These are phyloP conservation scores for Acrocera orbiculus DNA, from an alignment of 2,888 invertebrate species.

Conservation along the genomic window DNA sequence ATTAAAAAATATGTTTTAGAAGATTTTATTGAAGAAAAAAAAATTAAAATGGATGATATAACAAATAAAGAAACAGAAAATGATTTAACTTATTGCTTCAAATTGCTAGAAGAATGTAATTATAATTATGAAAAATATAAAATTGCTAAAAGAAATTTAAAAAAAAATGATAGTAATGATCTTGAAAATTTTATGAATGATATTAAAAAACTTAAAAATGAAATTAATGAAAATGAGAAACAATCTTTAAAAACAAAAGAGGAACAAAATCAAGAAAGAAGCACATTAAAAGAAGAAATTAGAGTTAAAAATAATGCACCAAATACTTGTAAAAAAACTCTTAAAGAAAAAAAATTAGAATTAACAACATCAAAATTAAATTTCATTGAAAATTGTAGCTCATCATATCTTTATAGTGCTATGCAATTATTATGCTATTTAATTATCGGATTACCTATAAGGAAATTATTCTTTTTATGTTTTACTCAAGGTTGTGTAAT, in stretches of 20 bases:
- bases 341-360: conserved; percentile 14
- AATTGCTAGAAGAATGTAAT: conserved; percentile 22
- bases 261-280: conserved; percentile 19
- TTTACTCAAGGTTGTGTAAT: conserved; percentile 37
- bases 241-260: no score
- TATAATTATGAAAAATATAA: conserved; percentile 28
- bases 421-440: conserved; percentile 50
- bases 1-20: conserved; percentile 38
- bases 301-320: conserved; percentile 8
- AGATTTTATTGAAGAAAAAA: conserved; percentile 32
- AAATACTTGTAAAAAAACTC: conserved; percentile 16
- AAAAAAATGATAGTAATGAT: conserved; percentile 19
- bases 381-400: conserved; percentile 3
- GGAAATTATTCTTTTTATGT: conserved; percentile 27
- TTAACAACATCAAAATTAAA: conserved; percentile 9
- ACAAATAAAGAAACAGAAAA: conserved; percentile 25
- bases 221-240: conserved; percentile 18
- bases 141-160: conserved; percentile 19
- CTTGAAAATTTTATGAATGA: conserved; percentile 26
- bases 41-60: conserved; percentile 26
- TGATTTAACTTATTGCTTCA: conserved; percentile 21
- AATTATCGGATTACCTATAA: conserved; percentile 22
- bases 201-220: conserved; percentile 24
- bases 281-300: conserved; percentile 1
- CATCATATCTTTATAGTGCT: conserved; percentile 48